A percentile compares a stretch with the other conserved stretches of the same genome.
These are phyloP conservation scores for Teinopalpus imperialis DNA, from an alignment of 2,888 invertebrate species.

Conservation along the genomic window DNA sequence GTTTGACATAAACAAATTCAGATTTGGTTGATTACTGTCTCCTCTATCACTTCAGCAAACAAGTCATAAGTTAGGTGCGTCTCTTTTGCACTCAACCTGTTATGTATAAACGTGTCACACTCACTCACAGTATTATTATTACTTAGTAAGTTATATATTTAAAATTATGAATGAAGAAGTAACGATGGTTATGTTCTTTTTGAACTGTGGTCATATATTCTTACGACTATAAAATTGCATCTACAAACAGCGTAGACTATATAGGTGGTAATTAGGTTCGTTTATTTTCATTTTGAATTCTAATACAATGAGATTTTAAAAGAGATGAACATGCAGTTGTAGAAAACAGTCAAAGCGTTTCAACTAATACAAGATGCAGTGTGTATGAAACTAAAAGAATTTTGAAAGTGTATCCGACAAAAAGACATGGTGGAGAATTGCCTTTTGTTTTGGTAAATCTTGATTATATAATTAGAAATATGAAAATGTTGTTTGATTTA, in stretches of 20 bases:
- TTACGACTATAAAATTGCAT: slow-evolving; percentile 16
- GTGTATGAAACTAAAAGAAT: slow-evolving; percentile 22
- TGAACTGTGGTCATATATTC: neutral
- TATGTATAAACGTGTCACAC: too few species aligned
- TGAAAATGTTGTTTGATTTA: neutral
- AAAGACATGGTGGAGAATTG: slow-evolving; percentile 1
- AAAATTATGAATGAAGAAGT: too few species aligned
- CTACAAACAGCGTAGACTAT: slow-evolving; percentile 19
- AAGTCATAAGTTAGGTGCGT: too few species aligned
- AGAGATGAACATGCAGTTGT: slow-evolving; percentile 45
- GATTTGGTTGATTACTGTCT: too few species aligned
- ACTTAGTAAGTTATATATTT: too few species aligned
- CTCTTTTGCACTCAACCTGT: too few species aligned
- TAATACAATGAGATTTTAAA: slow-evolving; percentile 21
- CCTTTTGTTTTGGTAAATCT: slow-evolving; percentile 3
- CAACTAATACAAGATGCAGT: slow-evolving; percentile 44
- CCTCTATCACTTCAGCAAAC: too few species aligned
- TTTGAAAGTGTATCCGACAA: slow-evolving; percentile 10
- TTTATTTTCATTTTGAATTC: slow-evolving; percentile 6
- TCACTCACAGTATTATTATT: too few species aligned
- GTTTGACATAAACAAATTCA: too few species aligned
- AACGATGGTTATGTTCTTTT: too few species aligned
- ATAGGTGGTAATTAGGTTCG: neutral
- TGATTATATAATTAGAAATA: neutral
- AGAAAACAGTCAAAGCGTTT: slow-evolving; percentile 61